These are phyloP conservation scores for Lomographa bimaculata DNA, from an alignment of 2,888 invertebrate species.

Conservation along the genomic window DNA sequence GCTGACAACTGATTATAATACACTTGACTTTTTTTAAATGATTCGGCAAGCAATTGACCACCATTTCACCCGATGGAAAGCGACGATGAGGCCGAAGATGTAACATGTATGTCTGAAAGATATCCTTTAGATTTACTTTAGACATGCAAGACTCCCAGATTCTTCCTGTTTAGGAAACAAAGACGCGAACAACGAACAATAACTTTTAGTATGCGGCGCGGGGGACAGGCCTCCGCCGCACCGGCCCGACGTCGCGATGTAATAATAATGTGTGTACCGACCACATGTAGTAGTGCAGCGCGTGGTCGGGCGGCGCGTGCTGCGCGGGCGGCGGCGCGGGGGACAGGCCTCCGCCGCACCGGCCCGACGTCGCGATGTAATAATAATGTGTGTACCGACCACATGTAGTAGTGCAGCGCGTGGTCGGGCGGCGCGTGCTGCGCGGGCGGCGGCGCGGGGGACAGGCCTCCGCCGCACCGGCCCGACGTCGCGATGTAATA, in stretches of 20 bases:
- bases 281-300: constrained; percentile 84
- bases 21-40: too few relatives aligned
- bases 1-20: too few relatives aligned
- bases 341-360: constrained; percentile 87
- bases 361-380: constrained; percentile 86
- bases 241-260: constrained; percentile 91
- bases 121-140: too few relatives aligned
- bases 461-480: constrained; percentile 87
- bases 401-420: constrained; percentile 82
- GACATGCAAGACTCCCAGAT: too few relatives aligned
- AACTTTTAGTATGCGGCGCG: too few relatives aligned
- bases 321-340: constrained; percentile 85
- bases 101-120: too few relatives aligned
- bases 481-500: constrained; percentile 93
- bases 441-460: constrained; percentile 84
- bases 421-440: constrained; percentile 78
- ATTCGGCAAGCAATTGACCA: too few relatives aligned
- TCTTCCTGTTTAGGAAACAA: too few relatives aligned
- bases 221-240: constrained; percentile 87
- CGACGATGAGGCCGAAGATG: too few relatives aligned
- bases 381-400: constrained; percentile 52
- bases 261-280: constrained; percentile 89
- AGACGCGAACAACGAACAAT: too few relatives aligned
- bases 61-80: too few relatives aligned
- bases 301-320: constrained; percentile 74